A percentile compares a stretch with the other conserved stretches of the same genome.
phyloP scores from a whole-genome alignment of 2,113 vertebrate genomes.

The Microtus oregoni region DNA sequence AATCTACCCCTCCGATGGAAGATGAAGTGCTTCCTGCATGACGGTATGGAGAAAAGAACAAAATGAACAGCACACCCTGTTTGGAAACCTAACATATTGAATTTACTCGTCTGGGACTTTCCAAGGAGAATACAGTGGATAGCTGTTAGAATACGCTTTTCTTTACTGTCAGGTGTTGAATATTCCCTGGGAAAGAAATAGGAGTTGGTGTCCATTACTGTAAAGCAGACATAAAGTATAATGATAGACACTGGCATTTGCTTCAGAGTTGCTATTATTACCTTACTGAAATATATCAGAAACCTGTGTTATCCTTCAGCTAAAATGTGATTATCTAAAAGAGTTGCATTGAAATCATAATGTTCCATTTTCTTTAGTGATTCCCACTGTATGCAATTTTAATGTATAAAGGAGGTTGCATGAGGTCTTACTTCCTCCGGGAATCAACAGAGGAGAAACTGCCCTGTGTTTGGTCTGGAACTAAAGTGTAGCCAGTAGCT shows the following conservation, averaged over 20 bases:
- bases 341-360: background rate
- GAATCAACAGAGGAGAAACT: background rate
- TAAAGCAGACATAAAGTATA: background rate
- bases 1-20: conserved; percentile 28
- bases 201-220: background rate
- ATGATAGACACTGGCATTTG: background rate
- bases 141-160: conserved; percentile 13
- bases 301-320: background rate
- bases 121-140: background rate
- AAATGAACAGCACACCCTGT: background rate
- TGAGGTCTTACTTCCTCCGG: background rate
- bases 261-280: conserved; percentile 11
- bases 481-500: background rate
- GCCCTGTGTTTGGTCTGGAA: background rate
- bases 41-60: background rate
- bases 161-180: background rate
- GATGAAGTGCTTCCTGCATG: conserved; percentile 9
- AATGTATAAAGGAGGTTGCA: background rate
- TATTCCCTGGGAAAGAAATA: background rate
- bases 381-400: background rate
- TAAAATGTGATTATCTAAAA: conserved; percentile 46
- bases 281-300: conserved; percentile 31
- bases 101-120: background rate
- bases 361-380: background rate
- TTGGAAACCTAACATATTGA: conserved; percentile 11